Conservation (phyloP, 2,888 invertebrate species). For the Sinopyrophorus schimmeli region DNA sequence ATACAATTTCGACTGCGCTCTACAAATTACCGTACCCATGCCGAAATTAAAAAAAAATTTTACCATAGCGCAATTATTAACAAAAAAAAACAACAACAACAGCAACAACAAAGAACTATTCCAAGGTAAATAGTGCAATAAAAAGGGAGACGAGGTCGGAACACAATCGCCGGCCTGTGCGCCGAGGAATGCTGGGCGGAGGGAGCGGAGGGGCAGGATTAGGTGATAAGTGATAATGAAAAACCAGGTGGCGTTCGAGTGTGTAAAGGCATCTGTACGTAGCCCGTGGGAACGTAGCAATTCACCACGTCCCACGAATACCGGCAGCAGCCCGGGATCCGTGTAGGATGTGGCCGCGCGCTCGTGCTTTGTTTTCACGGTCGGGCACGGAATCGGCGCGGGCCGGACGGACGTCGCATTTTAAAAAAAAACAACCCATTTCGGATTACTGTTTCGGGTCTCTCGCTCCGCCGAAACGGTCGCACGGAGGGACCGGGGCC, state of each 20-base stretch:
- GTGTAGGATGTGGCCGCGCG: constrained; percentile 33
- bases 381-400: constrained; percentile 39
- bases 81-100: too few species aligned
- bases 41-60: too few species aligned
- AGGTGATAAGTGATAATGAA: constrained; percentile 24
- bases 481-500: too few species aligned
- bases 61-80: too few species aligned
- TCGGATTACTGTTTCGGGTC: constrained; percentile 17
- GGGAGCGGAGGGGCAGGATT: too few species aligned
- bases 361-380: constrained; percentile 36
- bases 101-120: too few species aligned
- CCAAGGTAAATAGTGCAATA: too few species aligned
- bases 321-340: constrained; percentile 32
- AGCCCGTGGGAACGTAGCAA: constrained; percentile 33
- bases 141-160: too few species aligned
- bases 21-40: too few species aligned
- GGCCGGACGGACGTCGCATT: constrained; percentile 40
- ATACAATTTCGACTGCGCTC: too few species aligned
- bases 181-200: too few species aligned
- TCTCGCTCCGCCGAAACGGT: constrained; percentile 3
- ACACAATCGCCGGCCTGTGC: too few species aligned
- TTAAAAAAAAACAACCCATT: constrained; percentile 13
- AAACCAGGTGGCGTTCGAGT: constrained; percentile 30
- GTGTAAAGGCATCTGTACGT: constrained; percentile 31
- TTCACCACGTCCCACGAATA: constrained; percentile 33